A percentile compares a stretch with the other conserved stretches of the same genome.
Evolutionary conservation across 2,888 invertebrate genomes (phyloP).

Genomic region (Mycogona germanica): DNA sequence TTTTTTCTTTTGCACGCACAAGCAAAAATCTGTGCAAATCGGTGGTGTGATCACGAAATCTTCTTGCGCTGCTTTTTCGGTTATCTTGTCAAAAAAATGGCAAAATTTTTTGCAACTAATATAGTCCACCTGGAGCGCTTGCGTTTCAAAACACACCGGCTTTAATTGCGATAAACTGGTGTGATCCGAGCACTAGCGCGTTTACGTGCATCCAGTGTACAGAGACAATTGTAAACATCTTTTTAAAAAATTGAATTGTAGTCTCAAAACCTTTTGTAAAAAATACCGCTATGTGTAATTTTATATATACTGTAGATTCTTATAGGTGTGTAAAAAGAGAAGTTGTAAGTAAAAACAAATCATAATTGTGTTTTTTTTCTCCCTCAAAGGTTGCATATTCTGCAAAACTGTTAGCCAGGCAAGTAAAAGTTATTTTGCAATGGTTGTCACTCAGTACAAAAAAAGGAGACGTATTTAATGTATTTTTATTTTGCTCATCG

Average conservation of each 20-base stretch:
- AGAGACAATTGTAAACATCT: too few species aligned
- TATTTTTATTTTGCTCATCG: slow-evolving; percentile 9
- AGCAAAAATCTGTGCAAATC: too few species aligned
- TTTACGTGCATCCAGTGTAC: too few species aligned
- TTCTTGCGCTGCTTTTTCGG: too few species aligned
- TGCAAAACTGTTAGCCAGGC: slow-evolving; percentile 6
- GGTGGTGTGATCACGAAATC: too few species aligned
- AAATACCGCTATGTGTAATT: slow-evolving; percentile 17
- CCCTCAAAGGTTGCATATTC: slow-evolving; percentile 20
- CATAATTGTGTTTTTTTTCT: neutral
- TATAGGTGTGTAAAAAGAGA: slow-evolving; percentile 17
- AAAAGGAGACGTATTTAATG: slow-evolving; percentile 2
- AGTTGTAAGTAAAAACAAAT: slow-evolving; percentile 17
- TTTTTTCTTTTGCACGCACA: too few species aligned
- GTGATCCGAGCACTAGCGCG: too few species aligned
- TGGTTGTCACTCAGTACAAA: slow-evolving; percentile 10
- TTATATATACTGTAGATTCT: slow-evolving; percentile 19
- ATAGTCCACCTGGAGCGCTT: too few species aligned
- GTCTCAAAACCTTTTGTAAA: slow-evolving; percentile 15
- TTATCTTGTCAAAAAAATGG: too few species aligned
- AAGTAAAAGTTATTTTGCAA: slow-evolving; percentile 4
- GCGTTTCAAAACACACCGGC: too few species aligned
- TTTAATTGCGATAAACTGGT: too few species aligned
- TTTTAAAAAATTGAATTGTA: slow-evolving; percentile 11
- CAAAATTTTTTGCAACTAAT: too few species aligned